phyloP scores from a whole-genome alignment of 2,888 invertebrate genomes.

The Dryocosmus kuriphilus region DNA sequence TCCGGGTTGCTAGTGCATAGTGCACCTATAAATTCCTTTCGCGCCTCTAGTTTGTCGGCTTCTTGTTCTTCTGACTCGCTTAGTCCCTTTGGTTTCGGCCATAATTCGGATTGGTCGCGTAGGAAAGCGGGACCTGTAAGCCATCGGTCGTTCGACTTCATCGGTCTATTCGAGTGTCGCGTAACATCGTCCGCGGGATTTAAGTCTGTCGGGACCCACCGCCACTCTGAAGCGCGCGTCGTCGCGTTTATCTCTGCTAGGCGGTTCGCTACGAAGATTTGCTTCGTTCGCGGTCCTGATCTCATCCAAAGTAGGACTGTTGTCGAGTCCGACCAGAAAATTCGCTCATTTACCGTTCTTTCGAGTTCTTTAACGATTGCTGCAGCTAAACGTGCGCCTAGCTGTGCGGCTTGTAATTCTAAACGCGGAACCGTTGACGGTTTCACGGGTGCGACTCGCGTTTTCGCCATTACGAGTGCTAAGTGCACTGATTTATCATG shows the following conservation, averaged over 20 bases:
- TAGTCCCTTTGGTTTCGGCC: no score
- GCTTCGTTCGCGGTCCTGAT: slow-evolving; percentile 43
- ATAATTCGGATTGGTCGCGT: no score
- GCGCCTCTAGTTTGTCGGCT: no score
- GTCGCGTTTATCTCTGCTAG: no score
- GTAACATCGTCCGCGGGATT: slow-evolving; percentile 60
- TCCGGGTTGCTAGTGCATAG: no score
- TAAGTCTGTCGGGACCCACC: slow-evolving; percentile 55
- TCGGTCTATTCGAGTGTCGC: not conserved
- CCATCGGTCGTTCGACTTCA: no score
- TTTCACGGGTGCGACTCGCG: slow-evolving; percentile 46
- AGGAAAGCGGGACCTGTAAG: no score
- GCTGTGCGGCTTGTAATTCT: slow-evolving; percentile 51
- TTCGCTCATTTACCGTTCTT: slow-evolving; percentile 12
- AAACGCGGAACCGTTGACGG: slow-evolving; percentile 47
- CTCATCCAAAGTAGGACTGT: slow-evolving; percentile 55
- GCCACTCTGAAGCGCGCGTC: slow-evolving; percentile 49
- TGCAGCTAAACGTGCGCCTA: slow-evolving; percentile 46
- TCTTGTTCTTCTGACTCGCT: no score
- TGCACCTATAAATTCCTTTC: no score
- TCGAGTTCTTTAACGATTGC: slow-evolving; percentile 44
- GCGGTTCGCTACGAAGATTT: slow-evolving; percentile 53
- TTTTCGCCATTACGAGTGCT: not conserved
- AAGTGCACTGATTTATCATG: no score
- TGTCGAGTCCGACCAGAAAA: slow-evolving; percentile 52